Evolutionary conservation across 2,113 vertebrate species (phyloP).

Genomic region (Aspiorhynchus laticeps): DNA sequence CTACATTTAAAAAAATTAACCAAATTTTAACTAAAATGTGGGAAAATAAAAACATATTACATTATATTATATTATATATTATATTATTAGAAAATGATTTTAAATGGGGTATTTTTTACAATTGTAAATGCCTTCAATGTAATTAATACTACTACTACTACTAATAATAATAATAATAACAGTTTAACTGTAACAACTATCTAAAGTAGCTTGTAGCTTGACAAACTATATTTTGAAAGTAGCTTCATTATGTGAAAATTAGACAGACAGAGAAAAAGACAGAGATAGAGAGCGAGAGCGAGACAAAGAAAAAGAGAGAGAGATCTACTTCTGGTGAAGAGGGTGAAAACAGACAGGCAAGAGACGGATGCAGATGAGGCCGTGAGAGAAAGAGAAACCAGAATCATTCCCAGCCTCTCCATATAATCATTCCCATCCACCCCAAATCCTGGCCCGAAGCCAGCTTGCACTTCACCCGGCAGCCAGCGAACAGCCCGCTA

Average conservation of each 20-base stretch:
- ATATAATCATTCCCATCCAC: slow-evolving; percentile 56
- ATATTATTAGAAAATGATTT: no score
- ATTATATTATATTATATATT: no score
- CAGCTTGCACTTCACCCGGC: slow-evolving; percentile 52
- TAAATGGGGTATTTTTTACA: no score
- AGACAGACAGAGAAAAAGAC: no score
- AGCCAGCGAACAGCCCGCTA: slow-evolving; percentile 60
- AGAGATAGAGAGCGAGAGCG: not conserved
- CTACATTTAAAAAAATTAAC: no score
- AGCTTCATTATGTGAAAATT: not conserved
- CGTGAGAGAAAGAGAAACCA: slow-evolving; percentile 26
- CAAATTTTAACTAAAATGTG: no score
- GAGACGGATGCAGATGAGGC: slow-evolving; percentile 26
- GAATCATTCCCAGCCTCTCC: slow-evolving; percentile 47
- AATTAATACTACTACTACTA: not conserved
- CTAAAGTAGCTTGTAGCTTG: not conserved
- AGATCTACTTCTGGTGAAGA: slow-evolving; percentile 5
- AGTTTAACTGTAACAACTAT: not conserved
- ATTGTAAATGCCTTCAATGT: no score
- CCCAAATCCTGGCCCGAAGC: slow-evolving; percentile 30
- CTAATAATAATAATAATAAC: not conserved
- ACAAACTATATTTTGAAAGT: not conserved
- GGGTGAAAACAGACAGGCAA: slow-evolving; percentile 3
- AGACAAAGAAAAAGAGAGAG: not conserved
- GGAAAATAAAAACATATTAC: no score